These are phyloP conservation scores for Bettongia penicillata DNA, from an alignment of 2,113 vertebrate genomes.

Conservation along the genomic window DNA sequence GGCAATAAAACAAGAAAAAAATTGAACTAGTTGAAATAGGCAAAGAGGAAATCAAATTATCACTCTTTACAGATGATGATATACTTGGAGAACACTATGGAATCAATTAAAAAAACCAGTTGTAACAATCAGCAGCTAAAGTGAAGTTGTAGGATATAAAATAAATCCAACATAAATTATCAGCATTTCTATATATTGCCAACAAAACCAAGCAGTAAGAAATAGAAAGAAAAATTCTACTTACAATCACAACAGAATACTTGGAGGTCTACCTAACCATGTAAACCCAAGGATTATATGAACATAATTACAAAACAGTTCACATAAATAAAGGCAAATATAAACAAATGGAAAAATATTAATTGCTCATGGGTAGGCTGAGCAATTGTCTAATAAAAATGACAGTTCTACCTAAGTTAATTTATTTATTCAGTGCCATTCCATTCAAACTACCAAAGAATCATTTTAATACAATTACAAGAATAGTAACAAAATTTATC, in stretches of 20 bases:
- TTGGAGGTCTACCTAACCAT: background rate
- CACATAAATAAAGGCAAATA: background rate
- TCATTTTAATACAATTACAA: background rate
- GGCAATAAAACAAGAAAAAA: background rate
- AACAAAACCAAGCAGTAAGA: background rate
- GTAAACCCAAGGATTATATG: background rate
- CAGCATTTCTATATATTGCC: background rate
- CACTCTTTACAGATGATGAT: background rate
- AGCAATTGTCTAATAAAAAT: background rate
- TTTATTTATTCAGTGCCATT: background rate
- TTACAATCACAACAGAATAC: background rate
- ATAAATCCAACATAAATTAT: background rate
- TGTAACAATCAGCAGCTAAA: background rate
- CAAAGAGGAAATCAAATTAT: background rate
- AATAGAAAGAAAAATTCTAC: background rate
- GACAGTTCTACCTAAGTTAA: background rate
- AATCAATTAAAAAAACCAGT: background rate
- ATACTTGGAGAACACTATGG: background rate
- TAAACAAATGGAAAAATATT: background rate
- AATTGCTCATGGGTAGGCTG: background rate
- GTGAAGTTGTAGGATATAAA: background rate
- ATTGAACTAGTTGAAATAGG: background rate
- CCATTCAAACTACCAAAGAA: background rate
- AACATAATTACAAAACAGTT: background rate
- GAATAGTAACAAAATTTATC: background rate